Evolutionary conservation across 2,888 invertebrate species (phyloP), one percentile per base, ranked within the genome.

Genomic region (Agrochola lota): DNA sequence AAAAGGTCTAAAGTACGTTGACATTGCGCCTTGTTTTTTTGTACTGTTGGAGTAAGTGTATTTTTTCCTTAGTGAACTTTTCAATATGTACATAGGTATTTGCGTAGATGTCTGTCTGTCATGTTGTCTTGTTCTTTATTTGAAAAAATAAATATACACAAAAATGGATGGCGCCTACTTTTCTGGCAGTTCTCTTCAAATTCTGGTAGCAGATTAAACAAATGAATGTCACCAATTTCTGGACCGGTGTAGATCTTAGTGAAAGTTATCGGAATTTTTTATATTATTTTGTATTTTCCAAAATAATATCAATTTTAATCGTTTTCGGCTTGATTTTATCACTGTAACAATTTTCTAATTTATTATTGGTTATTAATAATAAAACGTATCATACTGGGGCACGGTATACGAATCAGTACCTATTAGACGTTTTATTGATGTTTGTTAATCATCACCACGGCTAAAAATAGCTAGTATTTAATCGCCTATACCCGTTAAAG

Each of bases 1-100:
- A 63, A 66, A 67, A 59, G 52, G 35, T 57, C 12, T 76, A 55
- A 60, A 79, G 86, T 77, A 69, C 85, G 60, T 87, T 86, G 83
- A 85, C 87, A 78, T 85, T 74, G 43, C 35, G 23, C 26, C 43
- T 66, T 43, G 62, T 69, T 83, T 85, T n/a, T 60, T 62, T 64
- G 59, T 55, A 57, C 15, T 55, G 52, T 55, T 67, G 35, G 52
- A 59, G 46, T 30, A 30, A 26, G 23, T 66, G 23, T 55, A 26
- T 68, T 26, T 57, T 26, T 59, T 52, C 59, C 17, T 64, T 43
- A 17, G 30, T 59, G 3, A 23, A 9, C 15, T 17, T 64, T 59
- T 74, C 23, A 46, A 46, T 69, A 71, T 35, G 7, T 85, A 23
- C 49, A 49, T 49, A 11, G 1, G 2, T 60, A 35, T 46, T 17